These are phyloP conservation scores for Notechis scutatus DNA, from an alignment of 2,113 vertebrate species.

Conservation along the genomic window DNA sequence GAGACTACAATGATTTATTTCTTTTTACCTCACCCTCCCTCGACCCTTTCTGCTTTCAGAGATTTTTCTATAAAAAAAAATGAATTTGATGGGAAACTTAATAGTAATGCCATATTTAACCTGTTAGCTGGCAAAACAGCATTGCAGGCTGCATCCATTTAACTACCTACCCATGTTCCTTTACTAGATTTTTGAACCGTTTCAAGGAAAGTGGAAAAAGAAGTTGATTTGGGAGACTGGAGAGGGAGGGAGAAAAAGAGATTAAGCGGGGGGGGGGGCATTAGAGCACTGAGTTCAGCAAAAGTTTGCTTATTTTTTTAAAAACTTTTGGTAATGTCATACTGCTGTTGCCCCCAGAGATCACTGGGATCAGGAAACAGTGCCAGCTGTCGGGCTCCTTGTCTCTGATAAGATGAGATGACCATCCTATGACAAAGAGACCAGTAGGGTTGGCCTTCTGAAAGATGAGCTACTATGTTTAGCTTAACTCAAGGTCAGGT, in stretches of 20 bases:
- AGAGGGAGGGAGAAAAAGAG: conserved; percentile 30
- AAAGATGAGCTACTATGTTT: conserved; percentile 64
- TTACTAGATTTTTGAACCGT: conserved; percentile 65
- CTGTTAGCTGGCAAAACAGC: conserved; percentile 78
- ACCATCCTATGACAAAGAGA: conserved; percentile 65
- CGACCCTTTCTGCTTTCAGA: conserved; percentile 82
- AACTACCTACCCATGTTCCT: conserved; percentile 61
- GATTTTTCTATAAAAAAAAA: conserved; percentile 78
- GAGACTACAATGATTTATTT: conserved; percentile 99
- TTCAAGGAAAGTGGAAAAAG: background rate
- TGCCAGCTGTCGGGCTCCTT: conserved; percentile 66
- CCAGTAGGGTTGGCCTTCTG: conserved; percentile 55
- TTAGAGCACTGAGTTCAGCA: conserved; percentile 71
- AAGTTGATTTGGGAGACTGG: background rate
- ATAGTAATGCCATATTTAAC: conserved; percentile 80
- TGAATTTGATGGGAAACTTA: conserved; percentile 78
- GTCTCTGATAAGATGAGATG: conserved; percentile 66
- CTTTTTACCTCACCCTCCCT: conserved; percentile 83
- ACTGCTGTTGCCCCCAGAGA: conserved; percentile 66
- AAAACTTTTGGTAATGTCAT: conserved; percentile 57
- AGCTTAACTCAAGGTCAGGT: conserved; percentile 57
- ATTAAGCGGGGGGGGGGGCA: conserved; percentile 56
- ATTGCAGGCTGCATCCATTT: conserved; percentile 70
- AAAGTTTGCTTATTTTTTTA: conserved; percentile 71
- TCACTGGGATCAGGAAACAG: conserved; percentile 54